phyloP scores from a whole-genome alignment of 2,797 vertebrate species.

The Pangasius krempfi region DNA sequence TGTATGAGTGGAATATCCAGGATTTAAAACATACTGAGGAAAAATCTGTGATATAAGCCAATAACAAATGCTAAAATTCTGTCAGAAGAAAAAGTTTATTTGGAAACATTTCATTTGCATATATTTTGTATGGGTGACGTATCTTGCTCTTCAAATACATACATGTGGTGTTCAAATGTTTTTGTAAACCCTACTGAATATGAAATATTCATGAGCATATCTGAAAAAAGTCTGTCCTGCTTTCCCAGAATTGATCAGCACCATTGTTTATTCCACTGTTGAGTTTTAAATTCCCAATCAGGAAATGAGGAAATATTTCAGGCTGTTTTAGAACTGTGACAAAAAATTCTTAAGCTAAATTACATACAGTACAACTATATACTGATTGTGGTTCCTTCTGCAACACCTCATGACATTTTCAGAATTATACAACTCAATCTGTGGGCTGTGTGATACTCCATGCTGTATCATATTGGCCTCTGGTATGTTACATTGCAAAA shows the following conservation, averaged over 20 bases:
- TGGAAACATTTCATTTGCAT: neutral
- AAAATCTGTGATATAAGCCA: neutral
- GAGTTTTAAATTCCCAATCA: neutral
- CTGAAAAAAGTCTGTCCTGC: neutral
- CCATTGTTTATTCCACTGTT: neutral
- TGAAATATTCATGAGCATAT: neutral
- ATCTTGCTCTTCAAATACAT: neutral
- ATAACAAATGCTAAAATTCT: neutral
- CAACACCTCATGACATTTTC: constrained; percentile 8
- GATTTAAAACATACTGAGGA: neutral
- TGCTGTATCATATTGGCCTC: neutral
- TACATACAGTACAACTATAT: neutral
- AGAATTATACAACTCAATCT: neutral
- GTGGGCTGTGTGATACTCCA: neutral
- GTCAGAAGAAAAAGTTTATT: neutral
- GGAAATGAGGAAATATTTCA: neutral
- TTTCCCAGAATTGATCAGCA: neutral
- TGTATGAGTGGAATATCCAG: neutral
- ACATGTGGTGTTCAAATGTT: neutral
- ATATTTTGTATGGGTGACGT: neutral
- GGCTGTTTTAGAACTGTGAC: neutral
- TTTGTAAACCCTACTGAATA: neutral
- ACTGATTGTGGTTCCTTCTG: neutral
- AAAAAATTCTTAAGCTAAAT: neutral
- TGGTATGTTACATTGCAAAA: neutral